Evolutionary conservation across 2,888 invertebrate genomes (phyloP).

Genomic region (Strigamia transsilvanica): DNA sequence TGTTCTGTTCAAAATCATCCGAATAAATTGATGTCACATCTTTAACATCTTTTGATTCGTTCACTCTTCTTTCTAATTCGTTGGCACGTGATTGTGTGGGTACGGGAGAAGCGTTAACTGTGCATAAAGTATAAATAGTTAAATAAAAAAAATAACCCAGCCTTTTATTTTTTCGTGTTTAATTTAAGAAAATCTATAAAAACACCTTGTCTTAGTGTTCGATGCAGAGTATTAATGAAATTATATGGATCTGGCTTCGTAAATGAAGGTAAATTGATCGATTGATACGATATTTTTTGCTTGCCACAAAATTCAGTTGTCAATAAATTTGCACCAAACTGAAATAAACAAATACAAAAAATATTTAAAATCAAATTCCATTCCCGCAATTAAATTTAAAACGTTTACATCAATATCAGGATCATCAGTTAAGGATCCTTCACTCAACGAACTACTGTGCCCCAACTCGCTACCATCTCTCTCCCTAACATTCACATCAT

Average conservation of each 20-base stretch:
- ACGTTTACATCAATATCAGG: background rate
- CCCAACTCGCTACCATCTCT: background rate
- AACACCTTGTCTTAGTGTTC: slow-evolving; percentile 30
- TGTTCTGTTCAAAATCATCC: background rate
- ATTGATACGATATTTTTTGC: background rate
- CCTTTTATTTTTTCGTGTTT: background rate
- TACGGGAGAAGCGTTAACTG: background rate
- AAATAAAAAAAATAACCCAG: background rate
- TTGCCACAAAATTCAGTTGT: slow-evolving; percentile 21
- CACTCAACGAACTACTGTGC: background rate
- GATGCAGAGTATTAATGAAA: slow-evolving; percentile 48
- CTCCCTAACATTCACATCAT: background rate
- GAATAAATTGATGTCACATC: background rate
- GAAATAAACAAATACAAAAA: background rate
- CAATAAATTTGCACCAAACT: slow-evolving; percentile 1
- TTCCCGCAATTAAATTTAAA: background rate
- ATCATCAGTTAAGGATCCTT: slow-evolving; percentile 37
- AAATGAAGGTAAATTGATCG: background rate
- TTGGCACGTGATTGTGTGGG: background rate
- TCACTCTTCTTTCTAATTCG: background rate
- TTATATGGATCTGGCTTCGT: slow-evolving; percentile 53
- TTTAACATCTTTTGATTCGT: background rate
- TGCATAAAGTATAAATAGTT: background rate
- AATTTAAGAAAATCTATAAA: background rate
- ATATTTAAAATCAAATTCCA: background rate